These are phyloP conservation scores for Phortica variegata DNA, from an alignment of 1,140 invertebrate species.

Conservation along the genomic window DNA sequence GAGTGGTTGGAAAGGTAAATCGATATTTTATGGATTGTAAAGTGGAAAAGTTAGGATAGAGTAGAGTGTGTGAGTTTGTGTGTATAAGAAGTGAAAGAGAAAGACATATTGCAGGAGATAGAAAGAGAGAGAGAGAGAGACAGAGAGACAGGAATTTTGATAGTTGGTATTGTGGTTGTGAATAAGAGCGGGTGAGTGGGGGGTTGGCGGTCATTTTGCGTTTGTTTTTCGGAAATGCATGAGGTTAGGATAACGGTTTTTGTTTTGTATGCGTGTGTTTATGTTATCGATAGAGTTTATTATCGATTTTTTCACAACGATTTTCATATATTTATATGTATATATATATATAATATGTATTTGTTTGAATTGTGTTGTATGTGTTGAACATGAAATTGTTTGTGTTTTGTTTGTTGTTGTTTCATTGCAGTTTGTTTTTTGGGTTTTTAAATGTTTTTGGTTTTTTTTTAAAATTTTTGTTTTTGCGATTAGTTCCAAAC, in stretches of 20 bases:
- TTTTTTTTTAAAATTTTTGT: too few relatives aligned
- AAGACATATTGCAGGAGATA: not conserved
- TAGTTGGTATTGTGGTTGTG: constrained; percentile 4
- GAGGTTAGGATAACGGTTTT: constrained; percentile 10
- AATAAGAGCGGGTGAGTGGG: constrained; percentile 1
- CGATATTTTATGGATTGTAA: constrained; percentile 11
- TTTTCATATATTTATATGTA: too few relatives aligned
- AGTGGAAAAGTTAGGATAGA: constrained; percentile 8
- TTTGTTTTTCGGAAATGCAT: constrained; percentile 10
- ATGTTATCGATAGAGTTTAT: too few relatives aligned
- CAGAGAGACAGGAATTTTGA: too few relatives aligned
- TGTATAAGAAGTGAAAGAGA: not conserved
- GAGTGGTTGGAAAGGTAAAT: constrained; percentile 7
- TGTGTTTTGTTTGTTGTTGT: constrained; percentile 4
- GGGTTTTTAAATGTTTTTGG: not conserved
- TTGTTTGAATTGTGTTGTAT: too few relatives aligned
- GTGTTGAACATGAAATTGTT: constrained; percentile 2
- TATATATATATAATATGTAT: too few relatives aligned
- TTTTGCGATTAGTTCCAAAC: not conserved
- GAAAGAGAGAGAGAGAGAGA: too few relatives aligned
- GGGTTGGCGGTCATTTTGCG: constrained; percentile 13
- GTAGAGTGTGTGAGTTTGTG: not conserved
- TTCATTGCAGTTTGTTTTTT: not conserved
- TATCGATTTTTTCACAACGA: too few relatives aligned
- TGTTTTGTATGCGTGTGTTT: not conserved